A percentile compares a stretch with the other conserved stretches of the same genome.
Conservation (phyloP, 1,140 invertebrate genomes). For the Sycophila sp. region DNA sequence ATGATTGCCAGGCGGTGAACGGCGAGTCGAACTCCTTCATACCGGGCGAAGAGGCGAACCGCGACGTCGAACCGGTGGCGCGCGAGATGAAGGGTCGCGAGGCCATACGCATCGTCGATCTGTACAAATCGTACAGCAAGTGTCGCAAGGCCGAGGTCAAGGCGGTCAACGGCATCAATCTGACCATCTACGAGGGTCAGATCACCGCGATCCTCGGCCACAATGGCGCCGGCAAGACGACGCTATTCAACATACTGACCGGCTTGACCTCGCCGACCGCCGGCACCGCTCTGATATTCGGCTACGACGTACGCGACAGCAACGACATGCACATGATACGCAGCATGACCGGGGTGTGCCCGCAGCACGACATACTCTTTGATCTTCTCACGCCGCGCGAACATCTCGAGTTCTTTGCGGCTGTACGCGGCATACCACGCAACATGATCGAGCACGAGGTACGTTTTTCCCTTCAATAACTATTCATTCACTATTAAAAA, state of each 20-base stretch:
- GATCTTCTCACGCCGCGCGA: slow-evolving; percentile 86
- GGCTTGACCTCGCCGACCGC: slow-evolving; percentile 77
- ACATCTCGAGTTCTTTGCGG: slow-evolving; percentile 87
- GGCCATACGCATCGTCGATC: slow-evolving; percentile 78
- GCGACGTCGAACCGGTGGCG: slow-evolving; percentile 79
- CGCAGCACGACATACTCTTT: slow-evolving; percentile 92
- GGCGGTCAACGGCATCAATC: slow-evolving; percentile 74
- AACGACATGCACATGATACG: slow-evolving; percentile 78
- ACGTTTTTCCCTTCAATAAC: no score
- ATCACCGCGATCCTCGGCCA: slow-evolving; percentile 89
- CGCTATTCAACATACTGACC: slow-evolving; percentile 86
- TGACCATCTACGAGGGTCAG: slow-evolving; percentile 68
- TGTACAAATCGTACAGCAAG: slow-evolving; percentile 76
- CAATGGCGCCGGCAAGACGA: slow-evolving; percentile 90
- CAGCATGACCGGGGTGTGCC: slow-evolving; percentile 88
- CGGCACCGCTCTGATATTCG: slow-evolving; percentile 82
- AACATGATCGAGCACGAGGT: slow-evolving; percentile 69
- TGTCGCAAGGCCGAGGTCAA: slow-evolving; percentile 69
- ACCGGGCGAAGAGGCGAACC: slow-evolving; percentile 66
- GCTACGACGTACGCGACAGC: slow-evolving; percentile 77
- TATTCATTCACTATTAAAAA: no score
- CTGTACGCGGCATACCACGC: slow-evolving; percentile 74
- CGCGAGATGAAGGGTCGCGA: slow-evolving; percentile 78
- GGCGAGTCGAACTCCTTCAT: slow-evolving; percentile 72
- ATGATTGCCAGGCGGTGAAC: slow-evolving; percentile 61